Evolutionary conservation across 2,797 vertebrate genomes (phyloP).

Genomic region (Pempheris klunzingeri): DNA sequence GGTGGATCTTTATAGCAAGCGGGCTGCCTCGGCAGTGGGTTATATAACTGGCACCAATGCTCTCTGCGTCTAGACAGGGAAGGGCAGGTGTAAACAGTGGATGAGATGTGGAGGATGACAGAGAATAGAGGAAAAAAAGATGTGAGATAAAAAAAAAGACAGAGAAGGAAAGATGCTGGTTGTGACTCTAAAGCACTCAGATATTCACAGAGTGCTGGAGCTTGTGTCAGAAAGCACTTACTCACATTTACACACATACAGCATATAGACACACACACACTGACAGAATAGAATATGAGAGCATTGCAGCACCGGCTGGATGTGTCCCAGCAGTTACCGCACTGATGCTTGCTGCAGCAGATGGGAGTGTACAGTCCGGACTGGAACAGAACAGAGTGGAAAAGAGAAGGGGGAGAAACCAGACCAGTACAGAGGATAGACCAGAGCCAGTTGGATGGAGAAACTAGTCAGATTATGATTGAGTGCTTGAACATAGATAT

Average conservation of each 20-base stretch:
- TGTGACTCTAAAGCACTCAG: constrained; percentile 67
- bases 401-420: constrained; percentile 46
- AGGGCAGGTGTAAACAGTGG: constrained; percentile 41
- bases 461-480: constrained; percentile 21
- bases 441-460: constrained; percentile 23
- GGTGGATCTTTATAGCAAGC: constrained; percentile 35
- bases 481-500: constrained; percentile 17
- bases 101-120: constrained; percentile 46
- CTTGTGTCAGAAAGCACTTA: constrained; percentile 77
- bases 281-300: constrained; percentile 83
- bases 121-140: constrained; percentile 34
- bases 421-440: constrained; percentile 23
- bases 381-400: constrained; percentile 50
- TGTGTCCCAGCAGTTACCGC: constrained; percentile 81
- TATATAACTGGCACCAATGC: constrained; percentile 55
- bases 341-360: constrained; percentile 79
- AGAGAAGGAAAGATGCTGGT: constrained; percentile 28
- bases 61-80: constrained; percentile 53
- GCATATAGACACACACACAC: constrained; percentile 58
- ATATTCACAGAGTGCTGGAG: constrained; percentile 65
- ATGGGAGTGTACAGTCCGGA: constrained; percentile 70
- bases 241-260: constrained; percentile 52
- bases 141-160: constrained; percentile 15
- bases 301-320: constrained; percentile 82
- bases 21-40: constrained; percentile 13